Base-by-base conservation (phyloP, 1,140 invertebrate species). In the Cardiocondyla obscurior region DNA sequence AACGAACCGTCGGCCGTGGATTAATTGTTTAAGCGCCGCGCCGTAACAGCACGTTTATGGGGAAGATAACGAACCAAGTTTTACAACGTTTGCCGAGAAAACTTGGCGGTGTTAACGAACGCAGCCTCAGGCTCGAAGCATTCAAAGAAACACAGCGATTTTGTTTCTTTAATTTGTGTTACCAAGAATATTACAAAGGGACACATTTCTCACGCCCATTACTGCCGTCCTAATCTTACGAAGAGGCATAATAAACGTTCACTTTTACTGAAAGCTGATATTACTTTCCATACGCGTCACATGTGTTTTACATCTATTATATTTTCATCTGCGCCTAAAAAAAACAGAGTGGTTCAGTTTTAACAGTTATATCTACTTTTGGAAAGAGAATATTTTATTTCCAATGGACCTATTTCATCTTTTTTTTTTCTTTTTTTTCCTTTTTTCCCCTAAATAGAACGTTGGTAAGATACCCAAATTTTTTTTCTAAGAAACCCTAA, bases 31-130 rank as follows among this genome's bases (percentile, higher is more conserved):
- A 67, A 79, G 62, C 62, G 36, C 62, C 44, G 44, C 12, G 25
- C 22, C 30, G 46, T 79, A 79, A 79, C 46, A 69, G 49, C 33
- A 25, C 62, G 49, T 79, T 79, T 79, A 79, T 69, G 62, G 62
- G n/a, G 33, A 69, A 79, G 74, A 79, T 79, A 79, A 79, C 62
- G 58, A 79, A 49, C 7, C 25, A 33, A 79, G 74, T 79, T 79
- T 79, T 79, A 69, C 36, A 79, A 79, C 39, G 49, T 79, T 79
- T 79, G 62, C 12, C 46, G 33, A 42, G 49, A 53, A 42, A 79
- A 69, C 62, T 53, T 53, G 16, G 33, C 22, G 25, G n/a, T 69
- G 46, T 67, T 67, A 69, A 77, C 33, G 22, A 77, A 77, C 44
- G 16, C 44, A 67, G 46, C 8, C 30, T 51, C 25, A 12, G n/a